These are phyloP conservation scores for Stomatorhinus walkeri DNA, from an alignment of 2,797 vertebrate genomes.

Conservation along the genomic window DNA sequence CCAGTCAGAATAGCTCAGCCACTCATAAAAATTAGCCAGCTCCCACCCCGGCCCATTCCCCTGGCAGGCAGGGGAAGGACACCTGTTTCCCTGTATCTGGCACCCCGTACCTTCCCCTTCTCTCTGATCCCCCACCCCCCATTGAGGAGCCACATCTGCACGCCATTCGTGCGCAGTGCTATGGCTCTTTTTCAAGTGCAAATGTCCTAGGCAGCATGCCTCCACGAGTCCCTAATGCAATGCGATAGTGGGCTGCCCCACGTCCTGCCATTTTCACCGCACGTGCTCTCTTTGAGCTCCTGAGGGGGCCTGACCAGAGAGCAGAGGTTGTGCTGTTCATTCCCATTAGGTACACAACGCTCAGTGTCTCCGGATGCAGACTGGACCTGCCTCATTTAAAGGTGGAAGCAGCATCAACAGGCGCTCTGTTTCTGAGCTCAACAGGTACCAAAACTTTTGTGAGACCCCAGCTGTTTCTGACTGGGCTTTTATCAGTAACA, in stretches of 20 bases:
- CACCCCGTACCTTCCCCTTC: background rate
- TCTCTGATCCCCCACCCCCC: background rate
- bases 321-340: slow-evolving; percentile 30
- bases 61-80: slow-evolving; percentile 14
- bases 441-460: slow-evolving; percentile 45
- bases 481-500: slow-evolving; percentile 63
- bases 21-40: background rate
- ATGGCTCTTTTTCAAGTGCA: slow-evolving; percentile 30
- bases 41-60: background rate
- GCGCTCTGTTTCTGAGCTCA: slow-evolving; percentile 52
- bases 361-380: slow-evolving; percentile 36
- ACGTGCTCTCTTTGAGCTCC: slow-evolving; percentile 20
- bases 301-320: slow-evolving; percentile 22
- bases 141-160: slow-evolving; percentile 34
- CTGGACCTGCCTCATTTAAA: slow-evolving; percentile 58
- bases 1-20: background rate
- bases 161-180: slow-evolving; percentile 24
- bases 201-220: slow-evolving; percentile 24
- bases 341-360: slow-evolving; percentile 52
- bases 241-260: slow-evolving; percentile 14
- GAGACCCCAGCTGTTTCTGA: slow-evolving; percentile 36
- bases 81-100: slow-evolving; percentile 30
- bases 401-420: slow-evolving; percentile 43
- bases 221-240: slow-evolving; percentile 29
- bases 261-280: slow-evolving; percentile 27